Base-by-base conservation (phyloP, 2,113 vertebrate genomes). In the Nerophis ophidion region DNA sequence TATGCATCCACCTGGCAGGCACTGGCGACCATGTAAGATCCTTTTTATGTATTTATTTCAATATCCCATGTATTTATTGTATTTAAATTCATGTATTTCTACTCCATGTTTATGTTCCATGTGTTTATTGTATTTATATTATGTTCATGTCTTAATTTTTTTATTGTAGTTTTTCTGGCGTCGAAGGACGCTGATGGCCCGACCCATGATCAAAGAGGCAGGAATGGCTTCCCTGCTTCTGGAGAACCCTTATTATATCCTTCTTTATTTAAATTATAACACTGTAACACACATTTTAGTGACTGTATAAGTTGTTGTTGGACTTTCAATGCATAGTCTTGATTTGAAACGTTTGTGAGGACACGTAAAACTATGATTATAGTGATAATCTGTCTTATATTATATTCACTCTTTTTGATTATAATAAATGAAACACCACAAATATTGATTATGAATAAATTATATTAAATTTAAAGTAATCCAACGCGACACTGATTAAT, bases 171-270 rank as follows among this genome's bases (percentile, higher is more conserved):
- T 94, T 79, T 99, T 94, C 81, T 99, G 97, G 97, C 92, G 96
- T 33, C 90, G 95, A 40, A 89, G 95, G 60, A 94, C 93, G 0
- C 76, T 98, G 35, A 98, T 99, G 95, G 97, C 96, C 8, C 89
- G 94, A 40, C 97, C 97, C 1, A 99, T 99, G 97, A 90, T 99
- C 67, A 97, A 93, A 86, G 97, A 99, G 80, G 92, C 96, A 19
- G 89, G 91, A 2, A 98, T 99, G 90, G 95, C 94, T 48, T 99
- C 97, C 2, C 77, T 99, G 1, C 86, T 99, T 55, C 87, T 98
- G 74, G 97, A 99, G 85, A 99, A 98, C 66, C 96, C 96, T 6
- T 99, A 98, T 81, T 99, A 97, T 99, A 99, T 99, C 97, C 97
- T 97, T 93, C 1, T 45, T 15, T 1, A 26, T 57, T 47, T 17